Evolutionary conservation across 1,140 invertebrate species (phyloP).

Genomic region (Drosophila lowei): DNA sequence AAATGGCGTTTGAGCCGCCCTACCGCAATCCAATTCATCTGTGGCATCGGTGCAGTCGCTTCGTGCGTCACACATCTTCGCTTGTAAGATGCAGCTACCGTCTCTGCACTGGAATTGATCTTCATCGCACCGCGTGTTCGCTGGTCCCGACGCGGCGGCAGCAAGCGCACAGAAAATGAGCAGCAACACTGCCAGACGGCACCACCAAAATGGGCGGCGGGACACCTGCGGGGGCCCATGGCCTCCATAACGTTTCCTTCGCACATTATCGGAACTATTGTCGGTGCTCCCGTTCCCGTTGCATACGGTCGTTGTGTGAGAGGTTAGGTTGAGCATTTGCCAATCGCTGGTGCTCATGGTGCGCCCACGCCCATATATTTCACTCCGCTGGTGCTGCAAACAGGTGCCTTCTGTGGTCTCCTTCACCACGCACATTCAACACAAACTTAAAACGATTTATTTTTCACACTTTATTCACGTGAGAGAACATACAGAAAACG

Average conservation of each 20-base stretch:
- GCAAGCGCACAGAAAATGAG: conserved; percentile 61
- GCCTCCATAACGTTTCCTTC: no score
- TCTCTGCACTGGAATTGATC: conserved; percentile 84
- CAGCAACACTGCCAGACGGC: conserved; percentile 45
- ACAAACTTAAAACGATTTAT: conserved; percentile 3
- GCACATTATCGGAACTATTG: no score
- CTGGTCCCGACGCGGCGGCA: conserved; percentile 65
- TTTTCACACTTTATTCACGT: no score
- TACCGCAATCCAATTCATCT: conserved; percentile 88
- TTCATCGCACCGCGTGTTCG: conserved; percentile 65
- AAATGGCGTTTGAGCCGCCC: conserved; percentile 27
- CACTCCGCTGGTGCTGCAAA: not conserved
- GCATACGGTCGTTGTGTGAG: conserved; percentile 4
- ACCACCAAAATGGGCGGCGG: conserved; percentile 1
- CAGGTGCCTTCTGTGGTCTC: not conserved
- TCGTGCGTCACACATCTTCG: conserved; percentile 87
- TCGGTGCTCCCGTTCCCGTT: no score
- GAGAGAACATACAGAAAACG: conserved; percentile 1
- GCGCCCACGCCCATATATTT: not conserved
- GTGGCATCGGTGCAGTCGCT: conserved; percentile 87
- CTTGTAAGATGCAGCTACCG: conserved; percentile 85
- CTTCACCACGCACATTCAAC: conserved; percentile 23
- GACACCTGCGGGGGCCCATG: no score
- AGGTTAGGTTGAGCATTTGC: conserved; percentile 35
- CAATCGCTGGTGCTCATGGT: not conserved